These are phyloP conservation scores for Coendou prehensilis DNA, from an alignment of 2,797 vertebrate genomes.

Conservation along the genomic window DNA sequence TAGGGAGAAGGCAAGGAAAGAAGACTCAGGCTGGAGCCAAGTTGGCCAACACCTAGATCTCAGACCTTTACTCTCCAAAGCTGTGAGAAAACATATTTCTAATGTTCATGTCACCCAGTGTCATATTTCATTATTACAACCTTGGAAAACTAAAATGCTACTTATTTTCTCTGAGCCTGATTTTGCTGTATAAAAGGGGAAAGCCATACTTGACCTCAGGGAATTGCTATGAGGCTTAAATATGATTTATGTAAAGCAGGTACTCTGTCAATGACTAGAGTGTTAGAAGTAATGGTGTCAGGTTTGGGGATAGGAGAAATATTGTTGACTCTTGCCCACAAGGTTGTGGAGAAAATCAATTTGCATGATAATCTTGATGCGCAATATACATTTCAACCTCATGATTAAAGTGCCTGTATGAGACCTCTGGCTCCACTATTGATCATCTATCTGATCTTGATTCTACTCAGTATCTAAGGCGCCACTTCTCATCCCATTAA, in stretches of 20 bases:
- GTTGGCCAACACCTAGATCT: background rate
- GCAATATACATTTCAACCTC: background rate
- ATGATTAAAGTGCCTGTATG: background rate
- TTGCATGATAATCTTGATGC: background rate
- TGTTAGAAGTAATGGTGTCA: background rate
- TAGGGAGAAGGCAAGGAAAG: background rate
- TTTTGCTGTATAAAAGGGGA: constrained; percentile 11
- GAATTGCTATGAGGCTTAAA: background rate
- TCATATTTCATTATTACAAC: background rate
- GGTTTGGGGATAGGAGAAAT: background rate
- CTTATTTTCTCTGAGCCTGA: background rate
- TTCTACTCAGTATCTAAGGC: background rate
- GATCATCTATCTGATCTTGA: background rate
- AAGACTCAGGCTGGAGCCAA: background rate
- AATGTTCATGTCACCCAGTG: background rate
- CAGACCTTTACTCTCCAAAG: background rate
- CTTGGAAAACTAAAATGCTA: background rate
- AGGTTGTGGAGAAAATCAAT: background rate
- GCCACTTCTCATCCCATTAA: background rate
- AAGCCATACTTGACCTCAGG: background rate
- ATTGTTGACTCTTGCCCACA: background rate
- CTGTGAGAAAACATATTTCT: background rate
- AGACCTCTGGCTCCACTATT: background rate
- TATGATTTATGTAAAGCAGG: background rate
- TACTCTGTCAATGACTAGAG: background rate